phyloP scores from a whole-genome alignment of 2,113 vertebrate species.

The Eupsittula cactorum region DNA sequence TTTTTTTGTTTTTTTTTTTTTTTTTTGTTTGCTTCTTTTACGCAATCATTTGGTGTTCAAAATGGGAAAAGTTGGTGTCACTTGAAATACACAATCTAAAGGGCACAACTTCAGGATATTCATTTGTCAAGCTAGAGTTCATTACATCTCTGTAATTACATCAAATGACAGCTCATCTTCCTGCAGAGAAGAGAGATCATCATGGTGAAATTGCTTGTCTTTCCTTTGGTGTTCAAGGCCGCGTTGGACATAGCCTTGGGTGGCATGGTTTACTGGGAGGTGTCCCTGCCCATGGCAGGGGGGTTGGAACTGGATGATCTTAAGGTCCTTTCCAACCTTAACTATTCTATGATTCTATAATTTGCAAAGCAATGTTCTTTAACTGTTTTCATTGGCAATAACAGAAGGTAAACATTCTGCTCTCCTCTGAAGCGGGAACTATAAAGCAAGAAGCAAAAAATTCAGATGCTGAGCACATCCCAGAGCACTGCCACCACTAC shows the following conservation, averaged over 20 bases:
- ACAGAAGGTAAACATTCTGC: neutral
- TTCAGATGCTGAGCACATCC: neutral
- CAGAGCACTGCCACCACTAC: neutral
- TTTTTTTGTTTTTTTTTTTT: neutral
- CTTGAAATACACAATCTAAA: neutral
- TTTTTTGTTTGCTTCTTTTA: neutral
- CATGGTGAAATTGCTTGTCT: neutral
- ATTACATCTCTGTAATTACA: neutral
- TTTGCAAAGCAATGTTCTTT: neutral
- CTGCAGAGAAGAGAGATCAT: neutral
- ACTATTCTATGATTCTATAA: too few species aligned
- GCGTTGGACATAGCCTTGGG: too few species aligned
- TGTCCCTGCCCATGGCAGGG: too few species aligned
- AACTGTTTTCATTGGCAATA: neutral
- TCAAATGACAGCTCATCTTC: neutral
- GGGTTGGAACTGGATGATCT: too few species aligned
- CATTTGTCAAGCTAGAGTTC: neutral
- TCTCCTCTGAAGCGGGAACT: neutral
- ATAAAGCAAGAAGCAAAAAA: neutral
- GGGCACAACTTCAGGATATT: neutral
- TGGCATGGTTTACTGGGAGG: too few species aligned
- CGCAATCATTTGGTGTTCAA: neutral
- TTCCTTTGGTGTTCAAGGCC: neutral
- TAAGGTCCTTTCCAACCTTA: too few species aligned
- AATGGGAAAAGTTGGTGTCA: neutral